A percentile compares a stretch with the other conserved stretches of the same genome.
Conservation (phyloP, 2,888 invertebrate genomes). For the Euplagia quadripunctaria region DNA sequence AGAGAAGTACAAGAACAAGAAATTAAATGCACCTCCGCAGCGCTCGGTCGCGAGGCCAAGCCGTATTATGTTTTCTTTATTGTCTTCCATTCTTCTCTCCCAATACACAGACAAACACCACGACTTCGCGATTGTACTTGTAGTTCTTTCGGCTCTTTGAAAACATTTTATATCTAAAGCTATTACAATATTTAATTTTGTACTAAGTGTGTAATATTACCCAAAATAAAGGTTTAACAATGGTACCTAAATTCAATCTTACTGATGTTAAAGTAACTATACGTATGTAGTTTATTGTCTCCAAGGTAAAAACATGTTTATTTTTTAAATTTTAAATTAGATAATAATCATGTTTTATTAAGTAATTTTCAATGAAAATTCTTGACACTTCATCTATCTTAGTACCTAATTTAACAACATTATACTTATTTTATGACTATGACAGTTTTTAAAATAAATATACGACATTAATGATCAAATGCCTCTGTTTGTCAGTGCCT, state of each 20-base stretch:
- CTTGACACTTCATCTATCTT: constrained; percentile 26
- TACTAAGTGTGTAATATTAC: background rate
- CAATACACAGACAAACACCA: constrained; percentile 38
- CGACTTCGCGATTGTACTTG: constrained; percentile 36
- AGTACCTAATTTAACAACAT: constrained; percentile 10
- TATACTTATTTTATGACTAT: background rate
- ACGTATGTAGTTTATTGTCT: constrained; percentile 16
- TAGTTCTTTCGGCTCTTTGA: constrained; percentile 16
- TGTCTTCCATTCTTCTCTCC: constrained; percentile 60
- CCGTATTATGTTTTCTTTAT: constrained; percentile 74
- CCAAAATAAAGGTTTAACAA: background rate
- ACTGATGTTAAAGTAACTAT: no score
- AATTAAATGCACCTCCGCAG: constrained; percentile 71
- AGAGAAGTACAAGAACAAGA: constrained; percentile 80
- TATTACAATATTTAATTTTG: background rate
- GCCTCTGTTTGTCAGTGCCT: background rate
- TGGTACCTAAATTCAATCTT: background rate
- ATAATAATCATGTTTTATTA: background rate
- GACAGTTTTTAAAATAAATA: background rate
- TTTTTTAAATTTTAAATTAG: background rate
- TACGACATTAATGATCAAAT: background rate
- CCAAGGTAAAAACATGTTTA: constrained; percentile 10
- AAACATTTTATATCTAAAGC: constrained; percentile 14
- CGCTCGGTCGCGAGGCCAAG: constrained; percentile 68
- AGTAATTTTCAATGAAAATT: constrained; percentile 31